Conservation (phyloP, 2,888 invertebrate species). For the Nemurella pictetii region DNA sequence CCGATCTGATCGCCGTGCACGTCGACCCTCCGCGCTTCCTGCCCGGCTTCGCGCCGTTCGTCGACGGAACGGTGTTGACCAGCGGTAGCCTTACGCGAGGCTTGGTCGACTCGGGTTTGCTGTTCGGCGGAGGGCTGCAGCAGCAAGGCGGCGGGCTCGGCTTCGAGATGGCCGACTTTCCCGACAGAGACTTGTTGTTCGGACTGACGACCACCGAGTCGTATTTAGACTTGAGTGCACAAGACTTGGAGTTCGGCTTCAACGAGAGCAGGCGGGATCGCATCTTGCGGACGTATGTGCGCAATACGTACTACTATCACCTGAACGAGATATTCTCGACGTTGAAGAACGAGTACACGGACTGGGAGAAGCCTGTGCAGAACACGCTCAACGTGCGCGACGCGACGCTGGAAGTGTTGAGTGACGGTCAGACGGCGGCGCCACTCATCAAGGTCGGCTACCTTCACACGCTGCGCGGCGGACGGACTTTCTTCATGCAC, state of each 20-base stretch:
- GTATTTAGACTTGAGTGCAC: slow-evolving; percentile 73
- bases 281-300: slow-evolving; percentile 81
- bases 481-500: slow-evolving; percentile 84
- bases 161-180: slow-evolving; percentile 79
- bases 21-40: slow-evolving; percentile 82
- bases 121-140: slow-evolving; percentile 40
- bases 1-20: slow-evolving; percentile 71
- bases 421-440: slow-evolving; percentile 90
- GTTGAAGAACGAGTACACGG: slow-evolving; percentile 91
- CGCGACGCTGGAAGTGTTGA: slow-evolving; percentile 81
- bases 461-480: slow-evolving; percentile 76
- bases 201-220: slow-evolving; percentile 83
- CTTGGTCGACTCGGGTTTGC: slow-evolving; percentile 44
- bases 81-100: slow-evolving; percentile 41
- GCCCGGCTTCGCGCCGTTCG: slow-evolving; percentile 91
- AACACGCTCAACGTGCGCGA: slow-evolving; percentile 85
- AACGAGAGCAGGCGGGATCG: slow-evolving; percentile 78
- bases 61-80: slow-evolving; percentile 83
- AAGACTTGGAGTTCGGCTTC: slow-evolving; percentile 81
- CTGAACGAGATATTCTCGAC: slow-evolving; percentile 94
- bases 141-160: slow-evolving; percentile 65
- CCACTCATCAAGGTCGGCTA: slow-evolving; percentile 80
- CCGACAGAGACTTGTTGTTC: slow-evolving; percentile 79
- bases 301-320: slow-evolving; percentile 94
- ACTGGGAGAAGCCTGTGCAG: slow-evolving; percentile 89